Base-by-base conservation (phyloP, 2,113 vertebrate species). In the Hippocampus barbouri region DNA sequence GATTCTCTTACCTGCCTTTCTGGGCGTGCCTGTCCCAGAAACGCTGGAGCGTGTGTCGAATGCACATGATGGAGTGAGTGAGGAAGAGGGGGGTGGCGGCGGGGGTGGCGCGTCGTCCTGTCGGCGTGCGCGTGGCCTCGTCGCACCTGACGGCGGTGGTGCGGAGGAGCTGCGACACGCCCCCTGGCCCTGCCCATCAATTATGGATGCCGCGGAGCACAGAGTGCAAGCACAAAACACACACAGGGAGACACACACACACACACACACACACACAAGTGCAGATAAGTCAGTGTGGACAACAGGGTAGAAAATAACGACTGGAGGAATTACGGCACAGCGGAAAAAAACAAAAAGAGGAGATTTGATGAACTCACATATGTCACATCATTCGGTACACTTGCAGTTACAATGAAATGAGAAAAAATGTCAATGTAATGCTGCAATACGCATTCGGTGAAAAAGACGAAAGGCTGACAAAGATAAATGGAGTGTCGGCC, bases 131-230 rank as follows among this genome's bases (percentile, higher is more conserved):
- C 23, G 25, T 74, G 83, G 84, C 79, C 84, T 83, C 84, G 85
- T 88, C 84, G 84, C 76, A 71, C 69, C 34, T 68, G 74, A 68
- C 69, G 66, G 51, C n/a, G 64, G 41, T 76, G 75, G 66, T 70
- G 80, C 57, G 78, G 70, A 85, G 82, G 72, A 71, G 60, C 72
- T 70, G 61, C 21, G 83, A 84, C 83, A 71, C 73, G 82, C 79
- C 81, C 82, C 83, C 79, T 81, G 78, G 74, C 85, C 84, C 75
- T 72, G 69, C 72, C 79, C 75, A 82, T 90, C 87, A 87, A 85
- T 88, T 87, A 88, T 81, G 78, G 80, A 86, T 76, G 81, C 75
- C 82, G 73, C 57, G 20, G 2, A 54, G 9, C 43, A 45, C 43
- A 11, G 43, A 45, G 43, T 12, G 73, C 76, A 73, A 81, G 87